These are phyloP conservation scores for Lycaon pictus DNA, from an alignment of 2,113 vertebrate genomes.

Conservation along the genomic window DNA sequence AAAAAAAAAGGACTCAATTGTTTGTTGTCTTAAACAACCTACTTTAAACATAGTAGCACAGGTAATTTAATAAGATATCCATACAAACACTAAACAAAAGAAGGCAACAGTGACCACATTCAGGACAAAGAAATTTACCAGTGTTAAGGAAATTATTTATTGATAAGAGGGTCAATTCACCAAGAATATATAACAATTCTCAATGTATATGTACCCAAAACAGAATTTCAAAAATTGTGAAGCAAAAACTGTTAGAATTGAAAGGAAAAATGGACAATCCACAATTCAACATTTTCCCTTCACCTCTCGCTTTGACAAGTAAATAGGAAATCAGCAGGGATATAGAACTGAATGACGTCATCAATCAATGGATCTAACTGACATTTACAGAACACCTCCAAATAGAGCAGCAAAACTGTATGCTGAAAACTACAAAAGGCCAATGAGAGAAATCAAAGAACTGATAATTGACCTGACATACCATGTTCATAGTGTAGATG, in stretches of 20 bases:
- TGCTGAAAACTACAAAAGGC: neutral
- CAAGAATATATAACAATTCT: neutral
- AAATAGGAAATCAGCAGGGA: neutral
- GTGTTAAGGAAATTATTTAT: neutral
- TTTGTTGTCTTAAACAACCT: neutral
- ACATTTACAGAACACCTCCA: neutral
- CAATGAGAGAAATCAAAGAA: conserved; percentile 4
- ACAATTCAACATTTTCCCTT: neutral
- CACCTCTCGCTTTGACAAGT: neutral
- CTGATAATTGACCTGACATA: neutral
- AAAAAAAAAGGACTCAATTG: neutral
- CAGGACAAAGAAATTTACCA: neutral
- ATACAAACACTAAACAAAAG: neutral
- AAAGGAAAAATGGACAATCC: neutral
- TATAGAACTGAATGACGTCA: neutral
- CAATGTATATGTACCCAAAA: neutral
- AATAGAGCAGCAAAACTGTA: neutral
- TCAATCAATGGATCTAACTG: neutral
- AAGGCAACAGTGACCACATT: neutral
- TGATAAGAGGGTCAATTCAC: neutral
- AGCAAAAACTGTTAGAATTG: neutral
- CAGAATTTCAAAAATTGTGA: neutral
- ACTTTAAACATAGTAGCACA: neutral
- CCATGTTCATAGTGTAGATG: neutral
- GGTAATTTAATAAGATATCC: neutral